Evolutionary conservation across 2,113 vertebrate genomes (phyloP), one percentile per base, ranked within the genome.

Genomic region (Isurus oxyrinchus): DNA sequence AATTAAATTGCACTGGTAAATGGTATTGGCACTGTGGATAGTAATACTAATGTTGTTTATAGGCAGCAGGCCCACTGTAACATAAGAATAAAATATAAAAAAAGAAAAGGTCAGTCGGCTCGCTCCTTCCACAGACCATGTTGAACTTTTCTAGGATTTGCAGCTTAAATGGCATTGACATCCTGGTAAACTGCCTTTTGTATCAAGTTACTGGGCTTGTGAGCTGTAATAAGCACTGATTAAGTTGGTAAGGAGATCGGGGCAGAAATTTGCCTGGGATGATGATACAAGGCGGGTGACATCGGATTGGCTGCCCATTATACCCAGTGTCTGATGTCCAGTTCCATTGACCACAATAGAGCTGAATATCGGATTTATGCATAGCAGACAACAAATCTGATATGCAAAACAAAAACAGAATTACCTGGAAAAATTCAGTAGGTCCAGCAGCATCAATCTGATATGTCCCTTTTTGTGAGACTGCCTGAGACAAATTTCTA

Each of bases 1-100:
- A 66, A 61, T 94, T 94, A 63, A 61, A n/a, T 94, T 94, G 59
- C 35, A 94, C 35, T 93, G 88, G 61, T 93, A 57, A 93, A 93
- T 93, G 57, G 31, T 59, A 59, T 35, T 93, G 31, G 88, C 57
- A 61, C 31, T 61, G 88, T 35, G 57, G 55, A 61, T 59, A 93
- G 57, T 93, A 93, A 93, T 59, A 61, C 31, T 93, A 44, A 84
- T 49, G 40, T 84, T 84, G 81, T 84, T 84, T 84, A 84, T 84
- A 84, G 79, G 81, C 81, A 84, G 40, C 40, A 84, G 81, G 40
- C 81, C n/a, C 14, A 23, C 81, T 84, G 81, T 49, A 84, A 84
- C 81, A 84, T 40, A 84, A 44, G 40, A 49, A 44, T 21, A 93
- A 93, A 31, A 25, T 59, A 93, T 59, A 57, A 93, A 93, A 93